Percentiles rank a stretch among this genome's conserved stretches.
Evolutionary conservation across 1,140 invertebrate species (phyloP).

Genomic region (Wiebesia pumilae): DNA sequence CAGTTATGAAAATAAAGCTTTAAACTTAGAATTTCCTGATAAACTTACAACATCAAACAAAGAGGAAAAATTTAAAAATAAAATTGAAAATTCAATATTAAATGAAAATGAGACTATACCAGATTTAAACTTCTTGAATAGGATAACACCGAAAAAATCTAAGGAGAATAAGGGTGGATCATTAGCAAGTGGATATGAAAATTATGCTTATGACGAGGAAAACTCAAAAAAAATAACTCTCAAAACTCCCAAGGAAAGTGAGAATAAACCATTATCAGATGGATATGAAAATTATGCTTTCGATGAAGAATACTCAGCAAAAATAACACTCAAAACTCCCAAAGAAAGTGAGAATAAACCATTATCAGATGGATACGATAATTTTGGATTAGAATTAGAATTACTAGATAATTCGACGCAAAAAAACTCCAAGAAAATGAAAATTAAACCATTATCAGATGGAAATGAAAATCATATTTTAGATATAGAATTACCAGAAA

Average conservation of each 20-base stretch:
- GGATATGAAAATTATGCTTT: conserved; percentile 48
- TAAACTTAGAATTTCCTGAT: conserved; percentile 26
- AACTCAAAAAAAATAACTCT: not conserved
- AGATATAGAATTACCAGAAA: conserved; percentile 5
- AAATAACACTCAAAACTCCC: conserved; percentile 11
- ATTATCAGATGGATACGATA: conserved; percentile 45
- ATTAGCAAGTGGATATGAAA: conserved; percentile 41
- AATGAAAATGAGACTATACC: conserved; percentile 38
- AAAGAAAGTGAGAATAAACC: conserved; percentile 20
- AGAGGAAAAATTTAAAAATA: not conserved
- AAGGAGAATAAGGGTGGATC: conserved; percentile 37
- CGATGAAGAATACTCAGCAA: conserved; percentile 32
- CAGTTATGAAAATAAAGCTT: conserved; percentile 22
- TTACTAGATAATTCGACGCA: not conserved
- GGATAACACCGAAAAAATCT: conserved; percentile 39
- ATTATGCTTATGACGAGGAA: conserved; percentile 33
- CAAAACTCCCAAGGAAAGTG: conserved; percentile 39
- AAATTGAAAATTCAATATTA: not conserved
- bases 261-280: not conserved
- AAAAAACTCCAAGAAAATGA: not conserved
- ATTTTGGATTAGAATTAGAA: conserved; percentile 35
- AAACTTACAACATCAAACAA: not conserved
- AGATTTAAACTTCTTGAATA: conserved; percentile 15
- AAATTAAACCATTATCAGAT: conserved; percentile 16
- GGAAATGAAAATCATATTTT: conserved; percentile 50